These are phyloP conservation scores for Orgyia antiqua DNA, from an alignment of 2,888 invertebrate species.

Conservation along the genomic window DNA sequence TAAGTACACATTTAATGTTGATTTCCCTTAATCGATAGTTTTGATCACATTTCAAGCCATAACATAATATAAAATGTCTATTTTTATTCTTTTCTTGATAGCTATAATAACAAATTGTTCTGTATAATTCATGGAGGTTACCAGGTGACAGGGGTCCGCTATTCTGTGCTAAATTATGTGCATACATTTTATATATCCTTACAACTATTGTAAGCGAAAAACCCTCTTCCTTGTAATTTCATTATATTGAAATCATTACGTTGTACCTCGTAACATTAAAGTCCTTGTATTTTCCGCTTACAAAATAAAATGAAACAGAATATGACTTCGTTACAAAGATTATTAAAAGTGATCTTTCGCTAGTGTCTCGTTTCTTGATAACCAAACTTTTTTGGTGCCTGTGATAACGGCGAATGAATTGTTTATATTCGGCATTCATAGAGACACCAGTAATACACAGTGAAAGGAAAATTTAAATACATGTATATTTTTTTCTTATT, in stretches of 20 bases:
- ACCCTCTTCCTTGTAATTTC: conserved; percentile 31
- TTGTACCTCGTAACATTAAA: conserved; percentile 28
- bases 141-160: conserved; percentile 54
- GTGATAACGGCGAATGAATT: no score
- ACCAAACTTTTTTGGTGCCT: no score
- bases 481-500: no score
- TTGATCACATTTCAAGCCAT: no score
- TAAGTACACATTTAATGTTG: no score
- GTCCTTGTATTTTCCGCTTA: conserved; percentile 14
- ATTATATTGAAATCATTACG: conserved; percentile 49
- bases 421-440: no score
- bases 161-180: conserved; percentile 49
- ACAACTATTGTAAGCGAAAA: conserved; percentile 21
- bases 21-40: no score
- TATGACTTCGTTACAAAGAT: no score
- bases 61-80: conserved; percentile 14
- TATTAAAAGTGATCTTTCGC: no score
- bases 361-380: no score
- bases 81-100: conserved; percentile 33
- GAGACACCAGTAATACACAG: no score
- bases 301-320: conserved; percentile 22
- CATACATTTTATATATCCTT: conserved; percentile 38
- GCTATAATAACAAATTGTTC: conserved; percentile 55
- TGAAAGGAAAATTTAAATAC: no score
- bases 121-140: conserved; percentile 61